phyloP scores from a whole-genome alignment of 2,113 vertebrate genomes.

The Pluvialis apricaria region DNA sequence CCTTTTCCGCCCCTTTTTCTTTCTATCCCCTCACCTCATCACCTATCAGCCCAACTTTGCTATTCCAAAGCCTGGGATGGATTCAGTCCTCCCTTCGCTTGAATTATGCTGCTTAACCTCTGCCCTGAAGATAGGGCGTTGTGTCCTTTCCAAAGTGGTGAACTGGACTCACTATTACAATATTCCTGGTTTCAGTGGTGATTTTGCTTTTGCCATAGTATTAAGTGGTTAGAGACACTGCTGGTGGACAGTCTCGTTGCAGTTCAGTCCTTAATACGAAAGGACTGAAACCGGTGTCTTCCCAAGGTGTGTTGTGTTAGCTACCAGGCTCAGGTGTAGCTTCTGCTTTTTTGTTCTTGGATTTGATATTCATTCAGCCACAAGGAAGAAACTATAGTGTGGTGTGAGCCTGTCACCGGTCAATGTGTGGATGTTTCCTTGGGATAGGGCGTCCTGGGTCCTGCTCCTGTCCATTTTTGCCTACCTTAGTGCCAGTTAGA shows the following conservation, averaged over 20 bases:
- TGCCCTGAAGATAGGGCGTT: not conserved
- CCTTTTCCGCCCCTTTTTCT: accelerated
- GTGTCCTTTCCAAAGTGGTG: not conserved
- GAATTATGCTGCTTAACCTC: not conserved
- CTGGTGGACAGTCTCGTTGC: not conserved
- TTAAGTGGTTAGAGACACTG: not conserved
- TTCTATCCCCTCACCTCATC: not conserved
- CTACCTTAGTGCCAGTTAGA: not conserved
- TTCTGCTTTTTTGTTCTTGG: not conserved
- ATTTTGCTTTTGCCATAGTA: not conserved
- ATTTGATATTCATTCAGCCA: not conserved
- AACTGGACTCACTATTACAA: not conserved
- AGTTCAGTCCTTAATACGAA: not conserved
- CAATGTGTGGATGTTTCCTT: not conserved
- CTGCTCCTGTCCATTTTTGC: not conserved
- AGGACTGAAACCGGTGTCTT: not conserved
- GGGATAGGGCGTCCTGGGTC: not conserved
- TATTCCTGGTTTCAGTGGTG: not conserved
- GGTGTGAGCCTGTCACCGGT: not conserved
- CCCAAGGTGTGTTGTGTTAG: too few relatives aligned
- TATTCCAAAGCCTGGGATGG: not conserved
- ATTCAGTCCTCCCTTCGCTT: not conserved
- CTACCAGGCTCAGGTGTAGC: not conserved
- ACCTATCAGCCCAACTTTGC: not conserved
- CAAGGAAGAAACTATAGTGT: not conserved